Evolutionary conservation across 2,888 invertebrate species (phyloP), one percentile per base, ranked within the genome.

Genomic region (Pterostichus niger): DNA sequence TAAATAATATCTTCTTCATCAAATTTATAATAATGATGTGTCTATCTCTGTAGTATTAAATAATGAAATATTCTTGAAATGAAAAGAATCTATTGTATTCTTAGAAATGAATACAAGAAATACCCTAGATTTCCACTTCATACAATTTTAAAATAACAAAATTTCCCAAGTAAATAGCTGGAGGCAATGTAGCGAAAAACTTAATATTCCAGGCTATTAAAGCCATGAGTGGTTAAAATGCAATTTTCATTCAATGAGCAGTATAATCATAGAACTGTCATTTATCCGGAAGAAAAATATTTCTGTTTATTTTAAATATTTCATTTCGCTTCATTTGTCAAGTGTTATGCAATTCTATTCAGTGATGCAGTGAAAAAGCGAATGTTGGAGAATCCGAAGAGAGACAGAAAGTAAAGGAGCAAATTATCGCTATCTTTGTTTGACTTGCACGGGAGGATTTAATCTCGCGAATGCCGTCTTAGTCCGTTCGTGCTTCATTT

Each of bases 401-500:
- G 24, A 24, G 24, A 17, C 3, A 10, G 64, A 33, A 64, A 35
- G 35, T 7, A 64, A n/a, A 11, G 17, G 4, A 9, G 49, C 24
- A 24, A 31, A 52, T 52, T 75, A 11, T 49, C 24, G 6, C 33
- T n/a, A 13, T 75, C 49, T 13, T 31, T 52, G 52, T 75, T 64
- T 64, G n/a, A 33, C 64, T 35, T 64, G n/a, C 49, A 33, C n/a
- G 17, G 13, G 44, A 71, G 46, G 75, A 31, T 75, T 75, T 75
- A 75, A 75, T 75, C 75, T 75, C 49, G 35, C 31, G 75, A 75
- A 75, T 31, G 40, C 49, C 75, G 52, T 75, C 52, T 52, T 49
- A 49, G 49, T 75, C 52, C 52, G 24, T 64, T 75, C 82, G 75
- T 83, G 83, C 54, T 83, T 83, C 83, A 83, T 83, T 83, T 83